Base-by-base conservation (phyloP, 2,888 invertebrate species). In the Drosophila pseudotalamancana region DNA sequence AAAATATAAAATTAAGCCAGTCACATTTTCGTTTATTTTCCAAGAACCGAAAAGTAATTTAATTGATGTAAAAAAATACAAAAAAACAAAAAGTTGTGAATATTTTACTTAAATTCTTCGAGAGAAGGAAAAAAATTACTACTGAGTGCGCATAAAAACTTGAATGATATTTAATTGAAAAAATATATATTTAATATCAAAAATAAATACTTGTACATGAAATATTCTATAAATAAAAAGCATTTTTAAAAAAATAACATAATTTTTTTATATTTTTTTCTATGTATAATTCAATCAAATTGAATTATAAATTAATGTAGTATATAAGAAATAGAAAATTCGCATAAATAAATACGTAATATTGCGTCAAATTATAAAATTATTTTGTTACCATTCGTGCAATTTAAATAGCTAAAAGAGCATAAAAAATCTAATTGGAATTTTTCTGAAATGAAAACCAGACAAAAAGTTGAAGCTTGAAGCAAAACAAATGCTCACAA, bases 11-110 rank as follows among this genome's bases (percentile, higher is more conserved):
- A 40, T 59, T 68, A 16, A 37, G 48, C 45, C 21, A 39, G 64
- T 63, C 49, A 37, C 42, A 43, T 37, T 23, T 50, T 37, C 34
- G 34, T 64, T 83, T 63, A 60, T 63, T 65, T 51, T 48, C 37
- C 45, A 42, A 18, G 60, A 68, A 54, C 53, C 29, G 39, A 49
- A 63, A 67, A 61, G 49, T 60, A 60, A 77, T 85, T 70, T 63
- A 46, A 70, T 54, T 74, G n/a, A n/a, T 65, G 14, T 18, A 14
- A 48, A 8, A 48, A 56, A 18, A 21, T n/a, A 27, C 25, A 34
- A 48, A 23, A n/a, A 18, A 18, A 35, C 1, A 1, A 35, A 27
- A 37, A 35, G 21, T 11, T 32, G 14, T 8, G 25, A 39, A 48
- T 19, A 6, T 14, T 27, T 8, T 6, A 16, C 23, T 46, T 29